Conservation (phyloP, 2,113 vertebrate species). For the Gobius niger region DNA sequence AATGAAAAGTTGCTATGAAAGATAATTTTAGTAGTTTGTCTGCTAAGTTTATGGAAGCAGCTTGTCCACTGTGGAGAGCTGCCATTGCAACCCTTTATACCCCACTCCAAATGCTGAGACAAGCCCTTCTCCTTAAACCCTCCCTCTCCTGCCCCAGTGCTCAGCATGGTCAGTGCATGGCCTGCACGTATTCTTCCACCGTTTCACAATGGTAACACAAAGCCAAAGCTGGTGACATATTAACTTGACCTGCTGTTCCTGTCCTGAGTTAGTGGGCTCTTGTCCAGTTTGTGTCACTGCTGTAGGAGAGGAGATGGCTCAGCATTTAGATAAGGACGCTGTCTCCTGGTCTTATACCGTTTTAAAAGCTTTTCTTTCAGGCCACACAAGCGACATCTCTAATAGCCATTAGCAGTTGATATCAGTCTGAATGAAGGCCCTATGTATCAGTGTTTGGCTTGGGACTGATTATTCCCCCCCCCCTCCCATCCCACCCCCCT, state of each 20-base stretch:
- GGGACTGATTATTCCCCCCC: not conserved
- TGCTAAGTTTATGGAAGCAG: conserved; percentile 30
- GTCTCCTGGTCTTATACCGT: not conserved
- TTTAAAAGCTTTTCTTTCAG: not conserved
- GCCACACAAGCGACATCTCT: not conserved
- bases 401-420: not conserved
- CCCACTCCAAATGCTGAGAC: conserved; percentile 46
- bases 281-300: conserved; percentile 41
- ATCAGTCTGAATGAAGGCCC: not conserved
- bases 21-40: conserved; percentile 8
- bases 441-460: not conserved
- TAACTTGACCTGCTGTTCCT: conserved; percentile 61
- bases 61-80: conserved; percentile 27
- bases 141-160: conserved; percentile 31
- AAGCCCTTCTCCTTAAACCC: conserved; percentile 61
- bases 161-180: conserved; percentile 14
- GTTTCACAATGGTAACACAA: conserved; percentile 60
- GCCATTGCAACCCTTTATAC: conserved; percentile 59
- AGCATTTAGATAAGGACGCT: conserved; percentile 11
- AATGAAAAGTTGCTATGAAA: conserved; percentile 13
- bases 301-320: conserved; percentile 13
- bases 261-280: conserved; percentile 36
- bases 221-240: conserved; percentile 60
- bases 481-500: too few relatives aligned
- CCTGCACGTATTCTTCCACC: conserved; percentile 29